These are phyloP conservation scores for Petaurus breviceps DNA, from an alignment of 2,113 vertebrate genomes.

Conservation along the genomic window DNA sequence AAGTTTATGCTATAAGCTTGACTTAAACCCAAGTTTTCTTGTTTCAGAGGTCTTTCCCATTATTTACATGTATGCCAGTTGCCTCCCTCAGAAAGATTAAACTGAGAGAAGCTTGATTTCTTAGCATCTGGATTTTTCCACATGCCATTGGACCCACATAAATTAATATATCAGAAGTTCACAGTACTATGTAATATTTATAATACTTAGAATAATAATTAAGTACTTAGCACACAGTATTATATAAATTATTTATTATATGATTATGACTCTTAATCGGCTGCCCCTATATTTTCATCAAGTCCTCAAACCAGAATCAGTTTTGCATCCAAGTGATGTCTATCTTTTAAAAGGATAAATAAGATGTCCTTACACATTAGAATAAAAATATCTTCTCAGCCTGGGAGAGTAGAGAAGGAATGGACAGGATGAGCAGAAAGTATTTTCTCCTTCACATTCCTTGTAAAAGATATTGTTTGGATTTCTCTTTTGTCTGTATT, in stretches of 20 bases:
- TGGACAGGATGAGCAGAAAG: not conserved
- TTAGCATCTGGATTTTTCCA: not conserved
- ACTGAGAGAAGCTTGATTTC: not conserved
- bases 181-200: not conserved
- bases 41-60: not conserved
- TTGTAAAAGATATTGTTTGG: not conserved
- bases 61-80: not conserved
- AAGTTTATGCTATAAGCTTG: not conserved
- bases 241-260: not conserved
- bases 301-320: not conserved
- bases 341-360: conserved; percentile 7
- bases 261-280: not conserved
- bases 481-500: not conserved
- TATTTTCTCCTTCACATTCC: not conserved
- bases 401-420: not conserved
- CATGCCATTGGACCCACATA: not conserved
- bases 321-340: not conserved
- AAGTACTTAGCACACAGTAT: not conserved
- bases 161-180: not conserved
- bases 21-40: not conserved
- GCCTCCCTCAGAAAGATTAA: not conserved
- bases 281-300: not conserved
- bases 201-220: not conserved
- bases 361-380: not conserved
- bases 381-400: not conserved